Evolutionary conservation across 2,888 invertebrate species (phyloP), one percentile per base, ranked within the genome.

Genomic region (Drosophila neoperkinsi): DNA sequence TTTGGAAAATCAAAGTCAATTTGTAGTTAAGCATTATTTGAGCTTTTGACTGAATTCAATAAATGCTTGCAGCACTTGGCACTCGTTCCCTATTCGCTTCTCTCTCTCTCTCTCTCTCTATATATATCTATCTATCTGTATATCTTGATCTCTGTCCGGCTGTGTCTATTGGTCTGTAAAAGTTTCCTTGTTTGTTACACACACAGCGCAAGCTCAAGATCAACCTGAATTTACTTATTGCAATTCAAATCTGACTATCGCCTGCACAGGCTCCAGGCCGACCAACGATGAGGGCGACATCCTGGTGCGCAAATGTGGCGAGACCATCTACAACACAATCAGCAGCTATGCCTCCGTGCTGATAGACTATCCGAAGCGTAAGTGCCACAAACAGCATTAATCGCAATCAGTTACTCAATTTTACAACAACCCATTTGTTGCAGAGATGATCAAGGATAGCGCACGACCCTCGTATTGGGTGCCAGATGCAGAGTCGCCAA

Each of bases 391-490:
- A 3, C 18, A 25, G 25, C 25, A 21, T 5, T 10, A n/a, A 16
- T 1, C 18, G 10, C 11, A 38, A 16, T 4, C 13, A 41, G 4
- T 50, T 30, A 3, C 6, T 16, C 9, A 9, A n/a, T 51, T 30
- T 51, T 6, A 51, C 18, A n/a, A 18, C 28, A 11, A 6, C 11
- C 16, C 5, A 6, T 10, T 30, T 52, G 7, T 33, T n/a, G 9
- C 61, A 95, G 95, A 94, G 59, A 92, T 96, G 53, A 95, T 97
- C 55, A 97, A 97, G 92, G 96, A 96, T 78, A 94, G 95, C 6
- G 96, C 96, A 7, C 94, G 97, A 46, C 97, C 97, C 1, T 93
- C 95, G 0, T 97, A 97, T 92, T 97, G 97, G 97, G 95, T 96
- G 38, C 96, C 97, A 0, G 97, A 97, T 92, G 94, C 94, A 7